These are phyloP conservation scores for Cotesia glomerata DNA, from an alignment of 1,140 invertebrate species.

Conservation along the genomic window DNA sequence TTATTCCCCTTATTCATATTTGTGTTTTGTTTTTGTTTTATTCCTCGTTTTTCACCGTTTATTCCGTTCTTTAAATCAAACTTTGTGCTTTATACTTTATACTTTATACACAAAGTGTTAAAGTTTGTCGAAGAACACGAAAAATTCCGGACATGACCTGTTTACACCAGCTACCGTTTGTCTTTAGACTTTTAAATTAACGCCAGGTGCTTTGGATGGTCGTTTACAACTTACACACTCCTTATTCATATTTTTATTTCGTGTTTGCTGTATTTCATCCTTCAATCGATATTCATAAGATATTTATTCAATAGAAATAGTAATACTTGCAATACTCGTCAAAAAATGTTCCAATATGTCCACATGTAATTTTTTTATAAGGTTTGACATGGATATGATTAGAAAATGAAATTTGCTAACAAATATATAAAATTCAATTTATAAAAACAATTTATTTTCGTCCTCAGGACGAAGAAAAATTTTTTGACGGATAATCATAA, in stretches of 20 bases:
- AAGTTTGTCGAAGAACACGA: slow-evolving; percentile 6
- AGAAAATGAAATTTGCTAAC: no score
- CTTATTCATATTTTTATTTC: not conserved
- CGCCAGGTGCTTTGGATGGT: slow-evolving; percentile 28
- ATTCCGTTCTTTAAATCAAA: slow-evolving; percentile 22
- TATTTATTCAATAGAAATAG: not conserved
- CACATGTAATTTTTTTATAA: no score
- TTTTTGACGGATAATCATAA: not conserved
- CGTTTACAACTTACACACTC: slow-evolving; percentile 8
- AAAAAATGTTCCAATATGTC: no score
- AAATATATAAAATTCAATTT: no score
- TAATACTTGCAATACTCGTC: no score
- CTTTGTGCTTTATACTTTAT: not conserved
- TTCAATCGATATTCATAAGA: not conserved
- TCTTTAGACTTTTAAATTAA: slow-evolving; percentile 33
- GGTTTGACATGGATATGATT: no score
- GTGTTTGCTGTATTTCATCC: not conserved
- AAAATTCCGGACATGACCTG: slow-evolving; percentile 28
- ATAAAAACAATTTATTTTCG: no score
- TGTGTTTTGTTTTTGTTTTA: not conserved
- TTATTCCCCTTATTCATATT: not conserved
- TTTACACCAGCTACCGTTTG: slow-evolving; percentile 27
- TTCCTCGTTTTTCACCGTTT: slow-evolving; percentile 36
- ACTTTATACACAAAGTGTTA: not conserved
- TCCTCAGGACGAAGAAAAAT: no score